Base-by-base conservation (phyloP, 2,888 invertebrate genomes). In the Uloborus plumipes region DNA sequence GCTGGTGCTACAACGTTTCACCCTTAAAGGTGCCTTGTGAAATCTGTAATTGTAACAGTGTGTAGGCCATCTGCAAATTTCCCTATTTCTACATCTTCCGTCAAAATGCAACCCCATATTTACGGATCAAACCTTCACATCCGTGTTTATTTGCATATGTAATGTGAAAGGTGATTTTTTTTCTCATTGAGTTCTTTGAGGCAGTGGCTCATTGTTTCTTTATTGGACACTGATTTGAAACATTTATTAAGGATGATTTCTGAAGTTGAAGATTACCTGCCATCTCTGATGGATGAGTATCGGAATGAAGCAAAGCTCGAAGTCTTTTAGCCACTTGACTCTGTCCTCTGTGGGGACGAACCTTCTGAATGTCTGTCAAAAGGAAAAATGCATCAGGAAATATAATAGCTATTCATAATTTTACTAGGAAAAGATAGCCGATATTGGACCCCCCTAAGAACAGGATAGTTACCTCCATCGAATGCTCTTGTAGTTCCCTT, bases 401-500 rank as follows among this genome's bases (percentile, higher is more conserved):
- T 6, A 9, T 11, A 7, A 11, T 9, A 7, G 39, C 3, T 11
- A 11, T 39, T 39, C 39, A 39, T 39, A 39, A 39, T 39, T 39
- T 39, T 39, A 39, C 3, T 11, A 39, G 9, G 1, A 11, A 39
- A 9, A 9, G 9, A 39, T 39, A 26, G 26, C 26, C 2, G 26
- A 26, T 26, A n/a, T n/a, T n/a, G n/a, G n/a, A n/a, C n/a, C n/a
- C n/a, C n/a, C n/a, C n/a, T n/a, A n/a, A n/a, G n/a, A n/a, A n/a
- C n/a, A n/a, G n/a, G n/a, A n/a, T 55, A 86, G 88, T 88, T 86
- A 92, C 91, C 91, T 76, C 91, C 90, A 87, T 92, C 92, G 87
- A 92, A 93, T 18, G 93, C 92, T 85, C 91, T 88, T 1, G 91
- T 91, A 3, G 92, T 92, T 73, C 93, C 93, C 87, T 93, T 93